Percentiles rank a stretch among this genome's conserved stretches.
Conservation (phyloP, 2,888 invertebrate species). For the Diarsia dahlii region DNA sequence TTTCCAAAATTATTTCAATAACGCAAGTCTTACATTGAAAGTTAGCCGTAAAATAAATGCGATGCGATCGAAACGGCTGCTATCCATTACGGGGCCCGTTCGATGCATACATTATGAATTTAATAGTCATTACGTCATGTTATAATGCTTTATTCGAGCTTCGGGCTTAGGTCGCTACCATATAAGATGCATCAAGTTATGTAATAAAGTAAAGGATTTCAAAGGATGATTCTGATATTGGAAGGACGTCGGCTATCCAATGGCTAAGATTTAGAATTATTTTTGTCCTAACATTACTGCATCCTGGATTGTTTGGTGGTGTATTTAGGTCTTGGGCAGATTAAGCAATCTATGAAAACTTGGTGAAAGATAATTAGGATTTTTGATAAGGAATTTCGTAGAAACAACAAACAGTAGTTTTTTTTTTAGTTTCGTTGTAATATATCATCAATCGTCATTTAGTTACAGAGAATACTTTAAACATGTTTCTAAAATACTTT, state of each 20-base stretch:
- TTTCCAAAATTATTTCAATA: slow-evolving; percentile 3
- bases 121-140: slow-evolving; percentile 68
- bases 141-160: slow-evolving; percentile 56
- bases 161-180: slow-evolving; percentile 15
- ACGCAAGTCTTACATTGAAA: background rate
- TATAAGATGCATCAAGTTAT: slow-evolving; percentile 12
- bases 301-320: background rate
- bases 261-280: background rate
- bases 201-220: slow-evolving; percentile 16
- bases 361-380: no score
- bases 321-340: no score
- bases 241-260: background rate
- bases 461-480: no score
- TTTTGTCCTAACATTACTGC: background rate
- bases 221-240: slow-evolving; percentile 9
- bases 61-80: slow-evolving; percentile 31
- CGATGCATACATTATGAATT: slow-evolving; percentile 69
- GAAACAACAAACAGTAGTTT: no score
- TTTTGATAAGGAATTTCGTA: no score
- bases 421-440: no score
- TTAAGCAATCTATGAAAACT: no score
- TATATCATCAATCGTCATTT: no score
- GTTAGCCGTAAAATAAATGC: slow-evolving; percentile 25
- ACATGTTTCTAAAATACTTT: no score
- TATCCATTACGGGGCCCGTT: slow-evolving; percentile 62